These are phyloP conservation scores for Apodemus agrarius DNA, from an alignment of 2,797 vertebrate genomes.

Conservation along the genomic window DNA sequence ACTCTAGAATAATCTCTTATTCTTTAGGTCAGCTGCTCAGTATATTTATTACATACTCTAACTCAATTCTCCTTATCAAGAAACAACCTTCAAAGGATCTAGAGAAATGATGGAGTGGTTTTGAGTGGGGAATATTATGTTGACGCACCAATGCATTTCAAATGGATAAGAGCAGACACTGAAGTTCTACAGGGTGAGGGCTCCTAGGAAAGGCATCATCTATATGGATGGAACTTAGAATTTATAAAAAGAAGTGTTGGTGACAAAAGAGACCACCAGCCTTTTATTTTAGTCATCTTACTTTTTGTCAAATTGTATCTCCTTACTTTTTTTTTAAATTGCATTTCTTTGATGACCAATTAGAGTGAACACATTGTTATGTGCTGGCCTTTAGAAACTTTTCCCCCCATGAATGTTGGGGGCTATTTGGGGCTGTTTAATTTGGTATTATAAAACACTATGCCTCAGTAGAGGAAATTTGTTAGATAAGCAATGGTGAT, in stretches of 20 bases:
- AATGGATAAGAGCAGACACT: not conserved
- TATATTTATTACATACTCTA: not conserved
- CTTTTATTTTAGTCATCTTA: not conserved
- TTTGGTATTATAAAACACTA: not conserved
- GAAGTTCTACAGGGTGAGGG: not conserved
- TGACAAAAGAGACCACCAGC: not conserved
- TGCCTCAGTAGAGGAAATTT: not conserved
- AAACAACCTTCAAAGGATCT: not conserved
- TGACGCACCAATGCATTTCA: not conserved
- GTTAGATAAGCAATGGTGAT: not conserved
- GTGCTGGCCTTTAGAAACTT: not conserved
- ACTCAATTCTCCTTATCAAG: not conserved
- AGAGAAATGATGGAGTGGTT: not conserved
- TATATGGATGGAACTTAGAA: not conserved
- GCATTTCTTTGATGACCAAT: not conserved
- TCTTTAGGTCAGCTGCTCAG: not conserved
- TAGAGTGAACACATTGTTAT: not conserved
- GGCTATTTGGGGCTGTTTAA: not conserved
- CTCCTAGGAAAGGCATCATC: not conserved
- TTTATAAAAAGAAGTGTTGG: not conserved
- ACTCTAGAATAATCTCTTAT: not conserved
- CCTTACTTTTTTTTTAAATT: not conserved
- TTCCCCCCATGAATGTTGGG: not conserved
- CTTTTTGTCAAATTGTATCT: not conserved
- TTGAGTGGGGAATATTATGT: accelerated